Evolutionary conservation across 2,797 vertebrate species (phyloP).

Genomic region (Silurus aristotelis): DNA sequence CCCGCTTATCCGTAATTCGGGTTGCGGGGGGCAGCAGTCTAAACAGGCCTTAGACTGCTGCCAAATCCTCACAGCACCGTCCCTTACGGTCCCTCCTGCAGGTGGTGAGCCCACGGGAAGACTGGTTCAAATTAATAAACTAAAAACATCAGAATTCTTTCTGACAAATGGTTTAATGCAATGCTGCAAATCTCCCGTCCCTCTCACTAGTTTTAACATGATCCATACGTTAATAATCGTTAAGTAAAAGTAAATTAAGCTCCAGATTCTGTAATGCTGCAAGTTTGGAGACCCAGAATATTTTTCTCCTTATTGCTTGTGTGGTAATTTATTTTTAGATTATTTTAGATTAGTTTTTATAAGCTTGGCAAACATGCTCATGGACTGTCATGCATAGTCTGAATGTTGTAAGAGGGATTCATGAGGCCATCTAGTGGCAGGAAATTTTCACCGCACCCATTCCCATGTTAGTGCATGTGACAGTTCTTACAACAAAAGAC

Average conservation of each 20-base stretch:
- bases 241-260: background rate
- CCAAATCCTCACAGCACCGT: too few relatives aligned
- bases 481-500: background rate
- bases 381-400: too few relatives aligned
- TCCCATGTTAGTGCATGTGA: background rate
- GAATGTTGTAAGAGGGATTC: background rate
- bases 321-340: background rate
- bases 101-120: too few relatives aligned
- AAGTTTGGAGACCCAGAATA: background rate
- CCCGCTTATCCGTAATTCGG: too few relatives aligned
- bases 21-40: too few relatives aligned
- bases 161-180: background rate
- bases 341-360: too few relatives aligned
- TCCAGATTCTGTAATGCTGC: background rate
- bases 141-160: background rate
- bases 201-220: background rate
- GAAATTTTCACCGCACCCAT: background rate
- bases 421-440: background rate
- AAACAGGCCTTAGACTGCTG: too few relatives aligned
- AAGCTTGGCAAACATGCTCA: background rate
- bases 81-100: too few relatives aligned
- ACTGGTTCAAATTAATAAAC: background rate
- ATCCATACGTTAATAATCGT: background rate
- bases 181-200: background rate
- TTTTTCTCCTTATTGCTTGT: background rate